A percentile compares a stretch with the other conserved stretches of the same genome.
Conservation (phyloP, 2,888 invertebrate genomes). For the Drosophila diplacantha region DNA sequence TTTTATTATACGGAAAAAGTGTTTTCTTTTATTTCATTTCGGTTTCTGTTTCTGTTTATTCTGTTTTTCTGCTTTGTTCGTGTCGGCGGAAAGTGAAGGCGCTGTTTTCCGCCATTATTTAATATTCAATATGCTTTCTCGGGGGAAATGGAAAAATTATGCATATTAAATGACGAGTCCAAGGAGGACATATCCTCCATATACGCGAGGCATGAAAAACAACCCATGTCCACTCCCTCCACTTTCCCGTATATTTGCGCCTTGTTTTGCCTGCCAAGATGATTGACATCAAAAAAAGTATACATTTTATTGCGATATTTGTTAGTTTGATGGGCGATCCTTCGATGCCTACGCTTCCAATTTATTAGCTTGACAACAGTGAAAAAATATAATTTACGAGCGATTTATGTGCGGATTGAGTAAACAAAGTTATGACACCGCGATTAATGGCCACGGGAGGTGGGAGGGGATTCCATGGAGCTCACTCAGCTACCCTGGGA, state of each 20-base stretch:
- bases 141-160: conserved; percentile 70
- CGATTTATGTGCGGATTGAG: conserved; percentile 49
- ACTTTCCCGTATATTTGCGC: conserved; percentile 37
- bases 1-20: conserved; percentile 59
- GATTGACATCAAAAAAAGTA: conserved; percentile 67
- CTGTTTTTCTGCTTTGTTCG: conserved; percentile 7
- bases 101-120: conserved; percentile 57
- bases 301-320: conserved; percentile 62
- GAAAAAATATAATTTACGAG: conserved; percentile 53
- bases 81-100: conserved; percentile 20
- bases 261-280: conserved; percentile 48
- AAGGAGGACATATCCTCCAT: too few relatives aligned
- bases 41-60: conserved; percentile 16
- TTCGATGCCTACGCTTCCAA: conserved; percentile 56
- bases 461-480: background rate
- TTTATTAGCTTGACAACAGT: conserved; percentile 50
- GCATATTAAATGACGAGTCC: conserved; percentile 66
- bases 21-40: conserved; percentile 46
- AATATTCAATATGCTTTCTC: conserved; percentile 72
- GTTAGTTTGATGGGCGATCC: conserved; percentile 61
- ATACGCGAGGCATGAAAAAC: conserved; percentile 42
- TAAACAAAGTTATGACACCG: conserved; percentile 57
- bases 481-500: background rate
- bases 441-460: conserved; percentile 14
- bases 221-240: conserved; percentile 8